Evolutionary conservation across 2,113 vertebrate species (phyloP), one percentile per base, ranked within the genome.

Genomic region (Dipodomys merriami): DNA sequence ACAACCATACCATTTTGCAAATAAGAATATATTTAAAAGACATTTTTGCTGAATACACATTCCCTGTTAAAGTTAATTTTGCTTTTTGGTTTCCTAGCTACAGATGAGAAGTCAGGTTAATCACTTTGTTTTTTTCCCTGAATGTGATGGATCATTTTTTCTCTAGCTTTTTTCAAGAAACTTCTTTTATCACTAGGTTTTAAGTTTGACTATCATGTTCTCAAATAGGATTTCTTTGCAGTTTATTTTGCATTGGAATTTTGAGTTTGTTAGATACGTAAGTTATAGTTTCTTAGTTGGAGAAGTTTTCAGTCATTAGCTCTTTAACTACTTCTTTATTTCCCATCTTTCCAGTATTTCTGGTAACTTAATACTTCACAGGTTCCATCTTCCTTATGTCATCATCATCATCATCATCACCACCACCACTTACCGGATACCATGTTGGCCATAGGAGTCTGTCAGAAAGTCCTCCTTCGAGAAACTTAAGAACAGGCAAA

Each of bases 271-370:
- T 67, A 30, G 74, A 84, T 60, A 18, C 19, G 62, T 16, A 84
- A 77, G 69, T 84, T 44, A 39, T 83, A 44, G 72, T 84, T 91
- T 91, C 69, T 84, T 20, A 71, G 6, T 83, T 83, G 67, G n/a
- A 77, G 44, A 83, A 77, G 20, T 68, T 68, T 3, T 19, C 65
- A 74, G 33, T 18, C 10, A 69, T 78, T 44, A 44, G 77, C 85
- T n/a, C 27, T 78, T 83, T 2, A 46, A 84, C 25, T 71, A 15
- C 16, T 46, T 76, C 62, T 69, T 29, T 78, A n/a, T 1, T 78
- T 35, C 15, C 57, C 69, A 4, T 23, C 33, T 15, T 72, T 85
- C 1, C 57, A 46, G 22, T 27, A 15, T 69, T 84, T 83, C 65
- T 68, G 62, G 44, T 16, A 57, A 64, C 9, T 91, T 77, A 23